Conservation (phyloP, 2,797 vertebrate species). For the Babyrousa celebensis region DNA sequence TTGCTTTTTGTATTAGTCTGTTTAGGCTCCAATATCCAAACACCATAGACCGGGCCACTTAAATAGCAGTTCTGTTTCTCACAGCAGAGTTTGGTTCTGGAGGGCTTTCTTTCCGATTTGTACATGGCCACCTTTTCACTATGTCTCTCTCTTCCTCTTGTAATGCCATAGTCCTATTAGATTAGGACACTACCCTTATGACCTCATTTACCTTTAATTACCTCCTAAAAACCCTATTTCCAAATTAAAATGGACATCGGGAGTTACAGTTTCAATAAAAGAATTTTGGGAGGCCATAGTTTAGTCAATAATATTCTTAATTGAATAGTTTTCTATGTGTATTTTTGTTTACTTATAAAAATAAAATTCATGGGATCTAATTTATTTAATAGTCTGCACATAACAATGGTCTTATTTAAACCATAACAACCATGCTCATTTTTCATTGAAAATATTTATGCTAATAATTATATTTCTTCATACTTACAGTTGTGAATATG, state of each 20-base stretch:
- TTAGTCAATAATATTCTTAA: not conserved
- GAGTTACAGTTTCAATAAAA: not conserved
- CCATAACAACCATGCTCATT: not conserved
- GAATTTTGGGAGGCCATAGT: not conserved
- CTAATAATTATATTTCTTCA: constrained; percentile 62
- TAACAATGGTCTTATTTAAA: constrained; percentile 50
- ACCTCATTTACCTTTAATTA: not conserved
- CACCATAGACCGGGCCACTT: not conserved
- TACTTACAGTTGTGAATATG: constrained; percentile 76
- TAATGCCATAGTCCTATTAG: not conserved
- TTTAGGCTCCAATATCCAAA: not conserved
- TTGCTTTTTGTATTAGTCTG: not conserved
- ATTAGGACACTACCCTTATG: not conserved
- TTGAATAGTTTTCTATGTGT: not conserved
- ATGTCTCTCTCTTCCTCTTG: not conserved
- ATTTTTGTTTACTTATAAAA: not conserved
- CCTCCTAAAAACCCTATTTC: not conserved
- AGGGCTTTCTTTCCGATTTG: no score
- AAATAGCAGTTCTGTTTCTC: not conserved
- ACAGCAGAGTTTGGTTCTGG: not conserved
- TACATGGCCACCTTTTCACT: not conserved
- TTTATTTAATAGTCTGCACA: not conserved
- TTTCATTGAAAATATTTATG: constrained; percentile 56
- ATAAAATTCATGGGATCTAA: constrained; percentile 11
- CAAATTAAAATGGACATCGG: not conserved